Evolutionary conservation across 37 sponge, comb jelly and placozoan genomes (phyloP), one percentile per base, ranked within the genome.

Genomic region (Hexactinellida sp.): DNA sequence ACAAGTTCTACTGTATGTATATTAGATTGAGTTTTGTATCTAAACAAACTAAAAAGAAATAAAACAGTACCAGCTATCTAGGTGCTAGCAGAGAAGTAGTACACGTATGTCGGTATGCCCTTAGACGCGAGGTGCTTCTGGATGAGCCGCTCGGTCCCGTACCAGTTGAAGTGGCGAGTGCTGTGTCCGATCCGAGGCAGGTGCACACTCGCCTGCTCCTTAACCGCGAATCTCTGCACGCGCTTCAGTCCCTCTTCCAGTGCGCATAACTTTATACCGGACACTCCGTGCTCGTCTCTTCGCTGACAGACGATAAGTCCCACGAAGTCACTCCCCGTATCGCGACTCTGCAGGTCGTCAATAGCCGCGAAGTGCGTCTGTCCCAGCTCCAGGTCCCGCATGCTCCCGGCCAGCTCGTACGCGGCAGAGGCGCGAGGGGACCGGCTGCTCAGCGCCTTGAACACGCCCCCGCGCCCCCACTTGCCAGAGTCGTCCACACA

Each of bases 111-210:
- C 0, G 88, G 88, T 30, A 93, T 91, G 5, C 91, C 91, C 24
- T 39, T 89, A 32, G 90, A 86, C 23, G 90, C 83, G 0, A 93
- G 83, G 83, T 93, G 88, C 82, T 93, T 93, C 52, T 91, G 76
- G 36, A 93, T 89, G 38, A 93, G 85, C 38, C 93, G 36, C 52
- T 93, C 93, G 41, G 93, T 93, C 0, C 93, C 93, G 54, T 93
- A 93, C 93, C 93, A 93, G 88, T 93, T 93, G 90, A 93, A 93
- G 87, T 89, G 84, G 24, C 88, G 91, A 25, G 91, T 91, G 83
- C 91, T 83, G 83, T 93, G 89, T 0, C 93, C 93, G 23, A 93
- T 93, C 19, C 93, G 36, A 0, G 93, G 93, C 1, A 91, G 88
- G 41, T 93, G 93, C 38, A 93, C 93, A 89, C 90, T 91, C 41